Evolutionary conservation across 2,797 vertebrate genomes (phyloP).

Genomic region (Pelochelys cantorii): DNA sequence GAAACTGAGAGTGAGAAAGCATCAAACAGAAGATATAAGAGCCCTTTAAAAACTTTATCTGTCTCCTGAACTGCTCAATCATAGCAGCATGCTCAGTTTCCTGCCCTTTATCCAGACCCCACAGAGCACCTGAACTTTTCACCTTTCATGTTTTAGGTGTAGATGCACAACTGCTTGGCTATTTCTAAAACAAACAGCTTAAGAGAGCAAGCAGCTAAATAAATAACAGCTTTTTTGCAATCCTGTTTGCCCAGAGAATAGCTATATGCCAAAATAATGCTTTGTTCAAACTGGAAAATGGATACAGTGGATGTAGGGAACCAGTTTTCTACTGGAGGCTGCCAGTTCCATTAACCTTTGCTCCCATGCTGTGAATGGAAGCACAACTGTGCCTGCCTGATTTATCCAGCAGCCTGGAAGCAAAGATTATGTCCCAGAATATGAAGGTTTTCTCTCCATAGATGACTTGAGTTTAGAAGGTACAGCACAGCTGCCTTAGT

Average conservation of each 20-base stretch:
- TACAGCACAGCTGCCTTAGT: background rate
- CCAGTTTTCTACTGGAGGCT: background rate
- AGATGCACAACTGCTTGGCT: background rate
- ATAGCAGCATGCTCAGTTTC: background rate
- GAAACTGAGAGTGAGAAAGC: background rate
- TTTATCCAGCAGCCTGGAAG: background rate
- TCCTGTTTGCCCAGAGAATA: background rate
- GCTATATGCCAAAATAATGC: background rate
- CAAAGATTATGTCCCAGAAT: fast-evolving
- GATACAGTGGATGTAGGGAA: background rate
- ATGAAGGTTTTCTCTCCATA: background rate
- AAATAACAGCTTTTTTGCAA: background rate
- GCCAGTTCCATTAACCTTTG: constrained; percentile 28
- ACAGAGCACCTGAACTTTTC: background rate
- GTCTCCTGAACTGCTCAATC: background rate
- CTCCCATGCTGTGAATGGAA: background rate
- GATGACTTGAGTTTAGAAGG: constrained; percentile 5
- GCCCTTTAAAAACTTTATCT: background rate
- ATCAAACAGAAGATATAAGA: background rate
- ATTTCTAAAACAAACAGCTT: background rate
- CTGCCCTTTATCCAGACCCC: background rate
- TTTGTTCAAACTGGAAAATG: background rate
- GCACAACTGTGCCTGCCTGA: background rate
- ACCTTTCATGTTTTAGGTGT: background rate
- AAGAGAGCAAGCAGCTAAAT: background rate